phyloP scores from a whole-genome alignment of 35 echinoderm and acorn worm genomes.

The Stichopus chloronotus region DNA sequence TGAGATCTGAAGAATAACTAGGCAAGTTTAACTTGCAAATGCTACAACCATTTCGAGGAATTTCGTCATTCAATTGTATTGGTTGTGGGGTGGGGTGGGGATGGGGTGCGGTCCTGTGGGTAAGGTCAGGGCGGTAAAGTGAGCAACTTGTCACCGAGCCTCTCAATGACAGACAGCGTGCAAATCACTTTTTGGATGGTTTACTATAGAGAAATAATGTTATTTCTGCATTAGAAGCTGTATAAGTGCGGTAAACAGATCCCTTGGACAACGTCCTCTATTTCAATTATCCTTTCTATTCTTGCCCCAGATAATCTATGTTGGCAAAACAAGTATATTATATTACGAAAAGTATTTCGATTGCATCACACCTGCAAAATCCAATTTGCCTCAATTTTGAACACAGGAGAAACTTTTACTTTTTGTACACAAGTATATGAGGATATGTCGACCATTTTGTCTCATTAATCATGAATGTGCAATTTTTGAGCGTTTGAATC shows the following conservation, averaged over 20 bases:
- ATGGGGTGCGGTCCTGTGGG: too few relatives aligned
- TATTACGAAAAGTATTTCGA: conserved; percentile 3
- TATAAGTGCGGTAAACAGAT: neutral
- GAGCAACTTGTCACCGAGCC: too few relatives aligned
- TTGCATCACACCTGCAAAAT: neutral
- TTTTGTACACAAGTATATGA: neutral
- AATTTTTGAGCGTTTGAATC: neutral
- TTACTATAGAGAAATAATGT: conserved; percentile 13
- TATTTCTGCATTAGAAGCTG: too few relatives aligned
- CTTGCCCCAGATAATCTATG: too few relatives aligned
- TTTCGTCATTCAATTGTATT: neutral
- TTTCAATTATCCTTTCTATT: neutral
- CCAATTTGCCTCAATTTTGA: conserved; percentile 23
- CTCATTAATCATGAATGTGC: too few relatives aligned
- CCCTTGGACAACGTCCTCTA: too few relatives aligned
- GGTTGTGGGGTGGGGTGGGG: neutral
- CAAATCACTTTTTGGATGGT: neutral
- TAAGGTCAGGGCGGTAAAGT: too few relatives aligned
- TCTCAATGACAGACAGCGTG: too few relatives aligned
- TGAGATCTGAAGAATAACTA: too few relatives aligned
- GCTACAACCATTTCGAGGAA: neutral
- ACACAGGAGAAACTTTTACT: neutral
- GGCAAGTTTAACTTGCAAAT: neutral
- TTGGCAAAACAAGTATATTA: neutral
- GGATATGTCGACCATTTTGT: neutral